Conservation (phyloP, 2,113 vertebrate genomes). For the Progne subis region DNA sequence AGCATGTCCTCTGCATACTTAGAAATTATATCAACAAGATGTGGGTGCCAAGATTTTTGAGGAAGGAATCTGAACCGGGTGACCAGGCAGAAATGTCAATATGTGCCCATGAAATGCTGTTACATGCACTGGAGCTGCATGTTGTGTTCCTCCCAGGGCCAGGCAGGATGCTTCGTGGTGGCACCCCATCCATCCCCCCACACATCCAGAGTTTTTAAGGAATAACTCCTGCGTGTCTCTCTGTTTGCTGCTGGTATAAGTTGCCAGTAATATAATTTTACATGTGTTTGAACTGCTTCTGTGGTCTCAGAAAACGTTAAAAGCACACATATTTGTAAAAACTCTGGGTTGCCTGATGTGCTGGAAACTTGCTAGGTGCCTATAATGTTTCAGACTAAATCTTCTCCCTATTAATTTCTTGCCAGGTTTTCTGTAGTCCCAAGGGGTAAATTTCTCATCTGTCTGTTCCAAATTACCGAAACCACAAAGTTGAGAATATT, state of each 20-base stretch:
- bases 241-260: fast-evolving
- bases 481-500: neutral
- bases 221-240: neutral
- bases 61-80: neutral
- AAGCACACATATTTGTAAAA: neutral
- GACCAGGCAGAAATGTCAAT: neutral
- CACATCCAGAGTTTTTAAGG: neutral
- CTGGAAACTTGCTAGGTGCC: neutral
- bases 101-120: neutral
- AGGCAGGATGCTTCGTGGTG: neutral
- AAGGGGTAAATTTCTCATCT: neutral
- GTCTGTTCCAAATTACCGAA: neutral
- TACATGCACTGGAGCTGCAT: fast-evolving
- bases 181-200: neutral
- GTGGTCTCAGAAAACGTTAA: neutral
- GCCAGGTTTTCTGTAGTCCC: neutral
- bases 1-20: neutral
- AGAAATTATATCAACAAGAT: neutral
- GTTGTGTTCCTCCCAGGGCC: neutral
- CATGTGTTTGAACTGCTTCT: neutral
- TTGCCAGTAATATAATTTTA: neutral
- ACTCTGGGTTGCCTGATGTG: neutral
- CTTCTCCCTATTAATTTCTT: neutral
- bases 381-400: neutral
- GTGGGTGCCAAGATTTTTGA: neutral